Percentiles rank a stretch among this genome's conserved stretches.
phyloP scores from a whole-genome alignment of 2,113 vertebrate species.

The Pangasianodon gigas region DNA sequence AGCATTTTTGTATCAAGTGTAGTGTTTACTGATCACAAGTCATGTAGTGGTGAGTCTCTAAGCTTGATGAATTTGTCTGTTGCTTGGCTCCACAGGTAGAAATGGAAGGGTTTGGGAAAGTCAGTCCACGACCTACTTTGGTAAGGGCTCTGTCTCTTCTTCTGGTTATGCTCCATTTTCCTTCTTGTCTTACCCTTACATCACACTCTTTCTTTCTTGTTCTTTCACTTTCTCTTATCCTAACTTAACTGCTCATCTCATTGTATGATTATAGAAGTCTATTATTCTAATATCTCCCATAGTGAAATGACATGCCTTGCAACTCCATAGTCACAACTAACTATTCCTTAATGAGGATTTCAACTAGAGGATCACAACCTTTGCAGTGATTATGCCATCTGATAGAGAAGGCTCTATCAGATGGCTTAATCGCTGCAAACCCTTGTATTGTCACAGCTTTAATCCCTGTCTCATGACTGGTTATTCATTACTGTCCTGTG shows the following conservation, averaged over 20 bases:
- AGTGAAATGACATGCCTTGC: not conserved
- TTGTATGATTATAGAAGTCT: not conserved
- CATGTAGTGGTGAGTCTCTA: not conserved
- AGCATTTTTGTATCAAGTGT: not conserved
- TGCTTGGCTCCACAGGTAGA: conserved; percentile 47
- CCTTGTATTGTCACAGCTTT: conserved; percentile 25
- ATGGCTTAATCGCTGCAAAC: conserved; percentile 27
- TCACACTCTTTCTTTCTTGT: not conserved
- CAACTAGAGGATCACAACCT: conserved; percentile 13
- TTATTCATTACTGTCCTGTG: conserved; percentile 28
- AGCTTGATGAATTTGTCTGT: not conserved
- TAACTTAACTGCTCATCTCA: conserved; percentile 1
- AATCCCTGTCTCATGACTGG: conserved; percentile 13
- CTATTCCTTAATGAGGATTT: conserved; percentile 36
- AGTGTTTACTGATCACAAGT: not conserved
- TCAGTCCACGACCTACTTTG: conserved; percentile 51
- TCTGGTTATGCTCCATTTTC: not conserved
- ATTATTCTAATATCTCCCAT: not conserved
- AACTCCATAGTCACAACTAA: not conserved
- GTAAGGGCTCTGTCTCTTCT: conserved; percentile 42
- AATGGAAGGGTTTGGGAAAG: conserved; percentile 25
- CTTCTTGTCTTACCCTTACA: not conserved
- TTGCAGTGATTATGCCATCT: not conserved
- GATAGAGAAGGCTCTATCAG: not conserved
- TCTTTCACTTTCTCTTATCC: not conserved